phyloP scores from a whole-genome alignment of 1,140 invertebrate genomes.

The Amyelois transitella region DNA sequence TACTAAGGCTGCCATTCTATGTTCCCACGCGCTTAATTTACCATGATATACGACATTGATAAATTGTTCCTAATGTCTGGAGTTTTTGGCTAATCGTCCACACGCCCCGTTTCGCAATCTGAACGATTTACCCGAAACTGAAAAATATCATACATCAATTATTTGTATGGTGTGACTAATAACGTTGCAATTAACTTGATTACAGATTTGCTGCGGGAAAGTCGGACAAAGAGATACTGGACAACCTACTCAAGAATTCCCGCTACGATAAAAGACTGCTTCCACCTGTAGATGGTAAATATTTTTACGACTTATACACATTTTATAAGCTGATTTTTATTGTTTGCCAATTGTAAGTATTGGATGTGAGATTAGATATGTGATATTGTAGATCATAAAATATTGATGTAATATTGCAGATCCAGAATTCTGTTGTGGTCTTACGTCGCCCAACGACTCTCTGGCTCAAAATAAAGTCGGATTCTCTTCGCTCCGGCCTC shows the following conservation, averaged over 20 bases:
- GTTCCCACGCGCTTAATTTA: conserved; percentile 27
- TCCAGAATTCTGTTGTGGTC: conserved; percentile 90
- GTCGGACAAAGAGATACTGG: conserved; percentile 92
- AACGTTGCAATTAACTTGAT: conserved; percentile 6
- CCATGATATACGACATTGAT: conserved; percentile 25
- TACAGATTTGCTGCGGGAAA: conserved; percentile 88
- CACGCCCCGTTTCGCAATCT: not conserved
- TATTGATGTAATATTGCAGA: conserved; percentile 80
- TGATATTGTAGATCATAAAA: conserved; percentile 1
- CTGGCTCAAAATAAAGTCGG: conserved; percentile 68
- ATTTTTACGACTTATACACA: conserved; percentile 6
- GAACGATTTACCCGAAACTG: not conserved
- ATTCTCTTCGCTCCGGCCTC: conserved; percentile 76
- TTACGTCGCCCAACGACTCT: conserved; percentile 82
- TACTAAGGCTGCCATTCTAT: conserved; percentile 19
- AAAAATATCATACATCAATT: not conserved
- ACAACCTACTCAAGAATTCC: conserved; percentile 85
- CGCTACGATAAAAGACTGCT: conserved; percentile 91
- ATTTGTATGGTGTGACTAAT: not conserved
- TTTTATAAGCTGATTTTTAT: not conserved
- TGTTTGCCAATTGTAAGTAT: not conserved
- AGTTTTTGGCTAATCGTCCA: conserved; percentile 3
- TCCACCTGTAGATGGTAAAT: conserved; percentile 88
- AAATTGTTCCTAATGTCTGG: conserved; percentile 17
- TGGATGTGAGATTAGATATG: not conserved